Base-by-base conservation (phyloP, 64 coral and sea anemone genomes). In the Stichodactyla mertensii region DNA sequence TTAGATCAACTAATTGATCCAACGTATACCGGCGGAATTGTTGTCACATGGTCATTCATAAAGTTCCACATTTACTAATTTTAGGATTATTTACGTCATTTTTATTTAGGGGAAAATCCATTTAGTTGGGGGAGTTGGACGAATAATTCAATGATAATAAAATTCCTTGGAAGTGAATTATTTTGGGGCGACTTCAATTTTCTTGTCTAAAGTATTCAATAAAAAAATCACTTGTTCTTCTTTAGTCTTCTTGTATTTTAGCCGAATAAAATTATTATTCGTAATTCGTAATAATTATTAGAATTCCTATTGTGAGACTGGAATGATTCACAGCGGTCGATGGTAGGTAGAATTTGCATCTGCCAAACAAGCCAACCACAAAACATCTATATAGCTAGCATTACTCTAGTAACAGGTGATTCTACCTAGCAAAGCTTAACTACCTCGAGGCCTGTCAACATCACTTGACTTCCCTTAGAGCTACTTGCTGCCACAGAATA, bases 341-440 rank as follows among this genome's bases (percentile, higher is more conserved):
- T 74, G 26, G 12, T 74, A 45, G 24, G 69, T 27, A 74, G 69
- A 74, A 74, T 74, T 74, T 74, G 69, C 69, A 74, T 74, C 24
- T 74, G 10, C 10, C 69, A 74, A 74, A 74, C 3, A 74, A 12
- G 9, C 12, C 12, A 23, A 74, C 69, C 69, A 11, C 69, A 74
- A 14, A 31, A 74, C 62, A 66, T 23, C 12, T 6, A 66, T 66
- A 22, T 22, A 74, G n/a, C 23, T 22, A 74, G n/a, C 23, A 31
- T 74, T 74, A 11, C 14, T 11, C 14, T 13, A 31, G 10, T 31
- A 74, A 74, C 69, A 74, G 69, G 69, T 74, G 69, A 36, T 36
- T 26, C 10, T 74, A 10, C 4, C 69, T 31, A 74, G 10, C 24
- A 74, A 74, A 74, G 26, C 69, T 9, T 15, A 58, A 45, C 56